Evolutionary conservation across 2,113 vertebrate species (phyloP).

Genomic region (Narcine bancroftii): DNA sequence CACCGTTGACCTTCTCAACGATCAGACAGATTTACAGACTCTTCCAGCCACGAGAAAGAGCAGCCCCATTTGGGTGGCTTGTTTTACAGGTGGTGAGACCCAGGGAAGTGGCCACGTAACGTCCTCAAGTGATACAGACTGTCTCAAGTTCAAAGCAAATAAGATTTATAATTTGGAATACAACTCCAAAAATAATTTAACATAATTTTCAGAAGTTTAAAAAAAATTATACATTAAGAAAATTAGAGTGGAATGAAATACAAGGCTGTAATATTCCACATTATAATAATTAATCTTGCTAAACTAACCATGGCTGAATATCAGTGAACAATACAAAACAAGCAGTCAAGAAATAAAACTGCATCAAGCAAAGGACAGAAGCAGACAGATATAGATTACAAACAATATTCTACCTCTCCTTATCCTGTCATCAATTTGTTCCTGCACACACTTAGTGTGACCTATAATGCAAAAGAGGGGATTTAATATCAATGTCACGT

Average conservation of each 20-base stretch:
- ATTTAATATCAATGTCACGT: neutral
- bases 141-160: neutral
- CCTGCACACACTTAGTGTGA: neutral
- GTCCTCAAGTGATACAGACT: neutral
- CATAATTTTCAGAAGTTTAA: too few relatives aligned
- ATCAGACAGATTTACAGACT: too few relatives aligned
- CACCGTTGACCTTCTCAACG: too few relatives aligned
- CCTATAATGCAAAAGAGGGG: neutral
- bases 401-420: neutral
- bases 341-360: neutral
- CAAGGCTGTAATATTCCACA: neutral
- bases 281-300: neutral
- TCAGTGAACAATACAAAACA: neutral
- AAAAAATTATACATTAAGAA: neutral
- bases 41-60: too few relatives aligned
- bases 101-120: neutral
- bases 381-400: neutral
- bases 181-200: neutral
- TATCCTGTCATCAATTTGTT: neutral
- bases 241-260: neutral
- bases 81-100: neutral
- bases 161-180: neutral
- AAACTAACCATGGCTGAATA: neutral
- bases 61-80: neutral
- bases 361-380: too few relatives aligned